Conservation (phyloP, 1,140 invertebrate genomes). For the Thereuonema tuberculata region DNA sequence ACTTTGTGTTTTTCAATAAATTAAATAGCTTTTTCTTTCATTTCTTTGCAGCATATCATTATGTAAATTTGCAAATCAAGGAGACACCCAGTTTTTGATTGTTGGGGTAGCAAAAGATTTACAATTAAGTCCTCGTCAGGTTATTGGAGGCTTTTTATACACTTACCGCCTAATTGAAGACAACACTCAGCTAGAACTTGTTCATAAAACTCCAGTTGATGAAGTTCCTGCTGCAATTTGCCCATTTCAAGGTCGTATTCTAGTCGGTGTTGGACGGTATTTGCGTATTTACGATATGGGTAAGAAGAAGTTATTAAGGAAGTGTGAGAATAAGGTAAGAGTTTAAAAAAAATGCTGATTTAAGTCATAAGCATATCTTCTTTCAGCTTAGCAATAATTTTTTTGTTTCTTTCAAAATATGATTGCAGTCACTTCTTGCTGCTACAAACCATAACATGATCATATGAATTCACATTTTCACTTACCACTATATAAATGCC, state of each 20-base stretch:
- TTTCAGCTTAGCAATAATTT: no score
- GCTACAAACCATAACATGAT: no score
- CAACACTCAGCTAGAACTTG: constrained; percentile 65
- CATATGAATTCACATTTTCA: no score
- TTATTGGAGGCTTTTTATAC: constrained; percentile 66
- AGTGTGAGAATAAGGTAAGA: constrained; percentile 91
- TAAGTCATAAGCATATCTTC: no score
- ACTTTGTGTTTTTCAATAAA: neutral
- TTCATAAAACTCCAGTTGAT: constrained; percentile 90
- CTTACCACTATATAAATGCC: no score
- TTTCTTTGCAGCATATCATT: constrained; percentile 45
- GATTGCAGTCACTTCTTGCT: no score
- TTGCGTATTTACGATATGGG: constrained; percentile 92
- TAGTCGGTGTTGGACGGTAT: constrained; percentile 85
- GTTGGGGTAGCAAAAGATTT: constrained; percentile 84
- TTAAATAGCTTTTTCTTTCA: constrained; percentile 3
- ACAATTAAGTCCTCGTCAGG: constrained; percentile 69
- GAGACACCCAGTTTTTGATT: constrained; percentile 56
- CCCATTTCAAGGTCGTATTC: constrained; percentile 75
- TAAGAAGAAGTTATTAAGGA: constrained; percentile 88
- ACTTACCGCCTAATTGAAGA: constrained; percentile 50
- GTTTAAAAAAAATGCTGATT: neutral
- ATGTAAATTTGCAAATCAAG: constrained; percentile 52
- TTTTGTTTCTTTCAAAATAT: no score
- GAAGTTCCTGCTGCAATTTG: constrained; percentile 82